Evolutionary conservation across 2,113 vertebrate genomes (phyloP), one percentile per base, ranked within the genome.

Genomic region (Leuciscus idus): DNA sequence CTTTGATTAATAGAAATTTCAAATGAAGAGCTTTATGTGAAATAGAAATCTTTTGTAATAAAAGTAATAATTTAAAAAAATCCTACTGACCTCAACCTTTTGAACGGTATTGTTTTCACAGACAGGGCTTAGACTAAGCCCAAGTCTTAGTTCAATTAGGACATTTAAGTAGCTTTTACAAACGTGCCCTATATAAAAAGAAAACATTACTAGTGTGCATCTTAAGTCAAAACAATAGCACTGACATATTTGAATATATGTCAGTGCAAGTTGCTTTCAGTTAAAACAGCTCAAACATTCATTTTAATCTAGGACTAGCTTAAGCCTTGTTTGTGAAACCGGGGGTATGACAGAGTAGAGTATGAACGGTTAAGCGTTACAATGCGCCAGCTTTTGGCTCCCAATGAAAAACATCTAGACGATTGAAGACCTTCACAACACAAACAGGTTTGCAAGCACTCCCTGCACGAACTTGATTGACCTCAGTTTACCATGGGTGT

Each of bases 391-490:
- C 80, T 13, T 68, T 33, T 82, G 62, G 64, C 80, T 82, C 28
- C 21, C 43, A 68, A 15, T 33, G 43, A 68, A 52, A 68, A 43
- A 77, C 1, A 9, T 50, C 57, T 77, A 64, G 57, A 46, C 57
- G 4, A 33, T 26, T 50, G 28, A 50, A 68, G 74, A 78, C 74
- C 59, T 78, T 68, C 78, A 61, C 30, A 52, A 78, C 59, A 23
- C 59, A 85, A 66, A 85, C 74, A 78, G 80, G 43, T 82, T 82
- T 52, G 28, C 17, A 55, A 33, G 62, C 12, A 30, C 26, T n/a
- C 11, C 70, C 43, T 70, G 62, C 43, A 82, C 48, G 21, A 68
- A 82, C 80, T 70, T 13, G 62, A 23, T 70, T 70, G 62, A 82
- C 80, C 80, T 82, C 5, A 19, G 80, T 70, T 82, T 82, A 28